Conservation (phyloP, 2,888 invertebrate genomes). For the Slavum lentiscoides region DNA sequence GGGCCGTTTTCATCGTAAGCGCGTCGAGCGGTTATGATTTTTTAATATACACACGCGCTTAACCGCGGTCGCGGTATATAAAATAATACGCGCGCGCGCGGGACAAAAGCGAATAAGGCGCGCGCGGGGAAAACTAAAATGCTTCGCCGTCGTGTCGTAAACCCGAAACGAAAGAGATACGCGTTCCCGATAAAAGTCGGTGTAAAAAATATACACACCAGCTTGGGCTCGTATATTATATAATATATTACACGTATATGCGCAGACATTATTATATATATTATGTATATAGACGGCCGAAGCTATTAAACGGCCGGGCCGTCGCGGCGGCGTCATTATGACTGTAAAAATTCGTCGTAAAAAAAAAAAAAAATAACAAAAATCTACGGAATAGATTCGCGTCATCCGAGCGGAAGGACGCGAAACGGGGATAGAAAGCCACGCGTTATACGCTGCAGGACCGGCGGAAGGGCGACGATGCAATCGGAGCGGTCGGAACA, state of each 20-base stretch:
- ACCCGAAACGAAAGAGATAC: slow-evolving; percentile 24
- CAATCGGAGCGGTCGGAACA: no score
- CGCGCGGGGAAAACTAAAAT: neutral
- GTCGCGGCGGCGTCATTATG: neutral
- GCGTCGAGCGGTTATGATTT: slow-evolving; percentile 36
- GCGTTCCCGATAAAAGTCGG: slow-evolving; percentile 43
- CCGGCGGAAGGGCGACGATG: no score
- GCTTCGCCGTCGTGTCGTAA: slow-evolving; percentile 29
- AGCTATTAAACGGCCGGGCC: no score
- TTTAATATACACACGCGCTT: slow-evolving; percentile 37
- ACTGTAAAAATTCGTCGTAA: slow-evolving; percentile 50
- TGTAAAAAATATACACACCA: slow-evolving; percentile 11
- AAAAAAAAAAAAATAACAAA: slow-evolving; percentile 31
- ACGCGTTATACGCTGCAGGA: no score
- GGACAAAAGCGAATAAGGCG: neutral
- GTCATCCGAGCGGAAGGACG: no score
- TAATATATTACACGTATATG: neutral
- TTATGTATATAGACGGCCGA: neutral
- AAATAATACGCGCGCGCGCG: neutral
- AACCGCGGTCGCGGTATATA: neutral
- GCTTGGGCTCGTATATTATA: neutral
- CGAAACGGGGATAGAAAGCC: no score
- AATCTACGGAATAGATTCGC: neutral
- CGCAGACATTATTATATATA: slow-evolving; percentile 1
- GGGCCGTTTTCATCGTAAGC: no score